phyloP scores from a whole-genome alignment of 2,113 vertebrate genomes.

The Conger conger region DNA sequence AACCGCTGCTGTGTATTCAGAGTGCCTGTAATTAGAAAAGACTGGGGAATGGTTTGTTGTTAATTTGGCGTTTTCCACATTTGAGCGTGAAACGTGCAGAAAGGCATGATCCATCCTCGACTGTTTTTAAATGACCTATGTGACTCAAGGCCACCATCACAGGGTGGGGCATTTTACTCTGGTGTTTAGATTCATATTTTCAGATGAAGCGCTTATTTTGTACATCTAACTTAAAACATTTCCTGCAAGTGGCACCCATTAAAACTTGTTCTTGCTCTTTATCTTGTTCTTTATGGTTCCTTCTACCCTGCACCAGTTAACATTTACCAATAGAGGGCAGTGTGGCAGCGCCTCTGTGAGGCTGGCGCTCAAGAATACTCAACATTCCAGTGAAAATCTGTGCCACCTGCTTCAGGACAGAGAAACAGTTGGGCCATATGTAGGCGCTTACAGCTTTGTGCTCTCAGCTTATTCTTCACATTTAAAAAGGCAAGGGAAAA shows the following conservation, averaged over 20 bases:
- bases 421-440: constrained; percentile 32
- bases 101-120: background rate
- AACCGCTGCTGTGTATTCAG: background rate
- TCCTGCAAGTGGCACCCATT: constrained; percentile 10
- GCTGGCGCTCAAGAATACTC: background rate
- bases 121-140: background rate
- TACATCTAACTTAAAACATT: constrained; percentile 9
- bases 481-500: background rate
- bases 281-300: background rate
- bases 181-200: constrained; percentile 18
- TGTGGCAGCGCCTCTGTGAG: constrained; percentile 48
- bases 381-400: constrained; percentile 23
- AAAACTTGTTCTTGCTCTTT: background rate
- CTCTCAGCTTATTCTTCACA: background rate
- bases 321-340: constrained; percentile 59
- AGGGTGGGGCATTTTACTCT: constrained; percentile 1
- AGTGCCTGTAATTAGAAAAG: background rate
- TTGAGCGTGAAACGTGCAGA: background rate
- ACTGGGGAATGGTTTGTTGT: background rate
- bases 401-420: constrained; percentile 40
- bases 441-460: constrained; percentile 13
- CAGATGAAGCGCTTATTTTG: constrained; percentile 29
- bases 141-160: background rate
- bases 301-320: constrained; percentile 35
- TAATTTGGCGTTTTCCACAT: background rate